These are phyloP conservation scores for Globicephala melas DNA, from an alignment of 2,113 vertebrate genomes.

Conservation along the genomic window DNA sequence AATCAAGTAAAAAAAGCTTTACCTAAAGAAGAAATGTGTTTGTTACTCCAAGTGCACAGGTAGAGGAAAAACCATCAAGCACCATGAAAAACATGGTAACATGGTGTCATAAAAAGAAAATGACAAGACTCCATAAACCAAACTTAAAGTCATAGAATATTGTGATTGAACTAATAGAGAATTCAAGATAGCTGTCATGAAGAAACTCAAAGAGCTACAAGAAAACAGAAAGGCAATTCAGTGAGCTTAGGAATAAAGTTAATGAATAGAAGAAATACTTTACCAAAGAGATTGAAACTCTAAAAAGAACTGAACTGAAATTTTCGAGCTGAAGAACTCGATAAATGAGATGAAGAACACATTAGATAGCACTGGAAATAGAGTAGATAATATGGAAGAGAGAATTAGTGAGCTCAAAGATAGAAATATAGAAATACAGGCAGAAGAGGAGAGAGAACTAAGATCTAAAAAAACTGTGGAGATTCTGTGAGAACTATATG, in stretches of 20 bases:
- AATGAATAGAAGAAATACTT: background rate
- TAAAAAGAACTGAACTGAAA: background rate
- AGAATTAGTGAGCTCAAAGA: background rate
- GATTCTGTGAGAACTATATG: background rate
- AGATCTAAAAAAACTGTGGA: background rate
- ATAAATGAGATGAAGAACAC: background rate
- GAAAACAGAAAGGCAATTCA: background rate
- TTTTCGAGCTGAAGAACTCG: background rate
- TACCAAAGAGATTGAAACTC: background rate
- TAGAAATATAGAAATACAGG: background rate
- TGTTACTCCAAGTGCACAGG: background rate
- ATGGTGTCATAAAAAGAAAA: background rate
- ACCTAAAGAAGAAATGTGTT: background rate
- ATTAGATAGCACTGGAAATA: background rate
- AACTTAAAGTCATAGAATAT: background rate
- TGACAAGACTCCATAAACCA: background rate
- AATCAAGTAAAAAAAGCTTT: background rate
- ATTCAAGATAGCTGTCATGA: background rate
- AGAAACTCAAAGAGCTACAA: background rate
- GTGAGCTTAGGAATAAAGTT: background rate
- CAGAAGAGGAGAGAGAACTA: background rate
- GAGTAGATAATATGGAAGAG: background rate
- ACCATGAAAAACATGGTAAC: background rate
- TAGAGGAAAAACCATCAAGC: background rate
- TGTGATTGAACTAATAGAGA: background rate